Evolutionary conservation across 1,140 invertebrate genomes (phyloP).

Genomic region (Eulimnadia texana): DNA sequence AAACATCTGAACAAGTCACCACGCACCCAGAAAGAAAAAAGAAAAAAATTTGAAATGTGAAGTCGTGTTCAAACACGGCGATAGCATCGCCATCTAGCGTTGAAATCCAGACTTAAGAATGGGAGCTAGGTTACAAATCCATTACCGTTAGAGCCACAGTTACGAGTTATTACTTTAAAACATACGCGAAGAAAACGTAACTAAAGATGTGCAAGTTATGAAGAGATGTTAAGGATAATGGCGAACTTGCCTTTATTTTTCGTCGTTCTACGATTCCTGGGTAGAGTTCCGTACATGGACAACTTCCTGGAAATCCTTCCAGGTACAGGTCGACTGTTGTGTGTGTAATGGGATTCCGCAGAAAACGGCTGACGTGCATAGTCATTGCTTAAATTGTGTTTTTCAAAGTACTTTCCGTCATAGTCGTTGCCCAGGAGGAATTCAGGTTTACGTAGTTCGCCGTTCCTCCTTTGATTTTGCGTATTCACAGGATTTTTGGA

Average conservation of each 20-base stretch:
- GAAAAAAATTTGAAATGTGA: no score
- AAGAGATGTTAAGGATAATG: background rate
- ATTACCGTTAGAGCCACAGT: no score
- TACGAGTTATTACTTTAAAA: no score
- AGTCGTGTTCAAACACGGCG: no score
- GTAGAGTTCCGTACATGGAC: constrained; percentile 13
- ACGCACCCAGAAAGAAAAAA: no score
- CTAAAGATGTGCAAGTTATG: background rate
- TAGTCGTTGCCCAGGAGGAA: background rate
- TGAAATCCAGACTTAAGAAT: no score
- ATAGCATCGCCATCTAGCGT: no score
- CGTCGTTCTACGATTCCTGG: background rate
- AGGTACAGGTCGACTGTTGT: background rate
- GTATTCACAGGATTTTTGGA: background rate
- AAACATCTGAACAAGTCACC: no score
- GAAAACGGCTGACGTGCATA: background rate
- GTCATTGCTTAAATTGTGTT: background rate
- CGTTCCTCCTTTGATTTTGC: background rate
- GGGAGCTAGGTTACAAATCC: no score
- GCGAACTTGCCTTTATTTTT: background rate
- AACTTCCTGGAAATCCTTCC: constrained; percentile 7
- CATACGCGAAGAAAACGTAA: background rate
- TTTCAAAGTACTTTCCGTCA: background rate
- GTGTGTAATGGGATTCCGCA: background rate
- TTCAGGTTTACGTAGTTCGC: background rate